Percentiles rank a stretch among this genome's conserved stretches.
These are phyloP conservation scores for Allobates femoralis DNA, from an alignment of 2,797 vertebrate species.

Conservation along the genomic window DNA sequence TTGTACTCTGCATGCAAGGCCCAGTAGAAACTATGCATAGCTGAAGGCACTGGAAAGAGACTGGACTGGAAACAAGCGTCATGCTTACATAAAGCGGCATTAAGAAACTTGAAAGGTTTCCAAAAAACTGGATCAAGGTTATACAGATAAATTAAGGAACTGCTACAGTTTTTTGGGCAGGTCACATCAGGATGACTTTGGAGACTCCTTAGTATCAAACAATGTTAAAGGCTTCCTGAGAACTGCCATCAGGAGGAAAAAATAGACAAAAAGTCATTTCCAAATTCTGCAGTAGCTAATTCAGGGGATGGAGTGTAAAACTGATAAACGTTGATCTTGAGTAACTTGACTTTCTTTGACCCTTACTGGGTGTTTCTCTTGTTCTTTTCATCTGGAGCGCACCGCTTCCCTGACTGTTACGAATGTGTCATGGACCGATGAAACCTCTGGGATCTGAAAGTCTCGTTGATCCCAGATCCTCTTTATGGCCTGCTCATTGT, in stretches of 20 bases:
- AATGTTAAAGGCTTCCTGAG: neutral
- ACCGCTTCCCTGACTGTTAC: too few relatives aligned
- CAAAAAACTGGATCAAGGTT: neutral
- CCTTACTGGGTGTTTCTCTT: too few relatives aligned
- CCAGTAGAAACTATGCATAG: neutral
- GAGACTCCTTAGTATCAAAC: neutral
- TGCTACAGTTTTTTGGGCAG: neutral
- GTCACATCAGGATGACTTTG: neutral
- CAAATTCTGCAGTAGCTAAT: neutral
- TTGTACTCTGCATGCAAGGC: slow-evolving; percentile 18
- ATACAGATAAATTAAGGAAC: neutral
- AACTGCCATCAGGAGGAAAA: neutral
- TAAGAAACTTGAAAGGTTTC: slow-evolving; percentile 3
- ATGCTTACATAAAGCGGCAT: neutral
- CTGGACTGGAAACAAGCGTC: neutral
- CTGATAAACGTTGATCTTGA: too few relatives aligned
- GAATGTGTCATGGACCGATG: too few relatives aligned
- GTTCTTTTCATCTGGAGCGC: too few relatives aligned
- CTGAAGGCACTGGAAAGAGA: neutral
- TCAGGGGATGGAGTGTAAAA: neutral
- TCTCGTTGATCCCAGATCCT: too few relatives aligned
- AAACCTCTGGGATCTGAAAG: too few relatives aligned
- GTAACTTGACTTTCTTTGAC: too few relatives aligned
- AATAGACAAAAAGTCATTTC: neutral
- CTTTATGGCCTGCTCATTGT: too few relatives aligned